Conservation (phyloP, 2,797 vertebrate genomes). For the Falco peregrinus region DNA sequence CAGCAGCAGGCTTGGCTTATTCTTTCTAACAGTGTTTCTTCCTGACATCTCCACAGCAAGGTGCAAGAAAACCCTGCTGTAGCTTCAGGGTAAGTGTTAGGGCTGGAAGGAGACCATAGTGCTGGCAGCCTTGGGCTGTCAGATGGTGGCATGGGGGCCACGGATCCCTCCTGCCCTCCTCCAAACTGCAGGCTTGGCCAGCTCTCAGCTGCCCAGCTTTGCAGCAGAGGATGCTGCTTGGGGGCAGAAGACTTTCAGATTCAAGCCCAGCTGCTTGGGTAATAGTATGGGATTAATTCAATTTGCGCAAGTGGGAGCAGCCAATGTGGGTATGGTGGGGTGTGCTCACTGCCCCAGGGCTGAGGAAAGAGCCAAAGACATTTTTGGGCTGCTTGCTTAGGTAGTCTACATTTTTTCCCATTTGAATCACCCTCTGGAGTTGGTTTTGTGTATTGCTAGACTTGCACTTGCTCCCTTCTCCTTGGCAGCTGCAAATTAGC, state of each 20-base stretch:
- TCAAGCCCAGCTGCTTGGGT: neutral
- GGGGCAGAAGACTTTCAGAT: neutral
- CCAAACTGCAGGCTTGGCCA: neutral
- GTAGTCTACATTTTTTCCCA: neutral
- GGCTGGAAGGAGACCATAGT: neutral
- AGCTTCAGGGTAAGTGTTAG: neutral
- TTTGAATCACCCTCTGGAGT: neutral
- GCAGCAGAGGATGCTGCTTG: neutral
- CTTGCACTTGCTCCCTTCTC: neutral
- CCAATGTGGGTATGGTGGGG: neutral
- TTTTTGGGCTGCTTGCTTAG: neutral
- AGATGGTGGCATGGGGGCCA: fast-evolving
- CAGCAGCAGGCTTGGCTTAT: neutral
- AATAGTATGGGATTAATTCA: neutral
- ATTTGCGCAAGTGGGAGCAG: neutral
- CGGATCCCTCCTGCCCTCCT: neutral
- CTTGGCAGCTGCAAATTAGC: neutral
- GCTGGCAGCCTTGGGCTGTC: neutral
- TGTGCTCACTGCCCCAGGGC: neutral
- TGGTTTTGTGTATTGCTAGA: neutral
- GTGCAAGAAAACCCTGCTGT: neutral
- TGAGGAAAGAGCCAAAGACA: neutral
- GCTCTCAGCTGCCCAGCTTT: neutral
- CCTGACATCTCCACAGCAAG: neutral
- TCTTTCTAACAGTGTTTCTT: neutral